Evolutionary conservation across 2,888 invertebrate genomes (phyloP).

Genomic region (Aspidapion aeneum): DNA sequence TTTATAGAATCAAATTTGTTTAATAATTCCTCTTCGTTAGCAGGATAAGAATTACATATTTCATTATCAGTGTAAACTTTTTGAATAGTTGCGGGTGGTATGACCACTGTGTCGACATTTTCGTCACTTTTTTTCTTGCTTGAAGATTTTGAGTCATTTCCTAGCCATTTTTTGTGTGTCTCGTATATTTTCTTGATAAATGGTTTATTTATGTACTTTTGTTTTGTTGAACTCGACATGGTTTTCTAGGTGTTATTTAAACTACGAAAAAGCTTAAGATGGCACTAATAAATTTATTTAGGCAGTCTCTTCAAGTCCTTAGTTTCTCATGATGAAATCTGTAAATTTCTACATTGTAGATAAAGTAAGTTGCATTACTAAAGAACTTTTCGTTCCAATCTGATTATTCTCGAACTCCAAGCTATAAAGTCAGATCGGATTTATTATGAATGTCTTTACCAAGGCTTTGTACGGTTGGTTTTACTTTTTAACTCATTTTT

Average conservation of each 20-base stretch:
- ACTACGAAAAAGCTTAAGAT: too few species aligned
- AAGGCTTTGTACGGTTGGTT: background rate
- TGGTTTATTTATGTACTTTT: slow-evolving; percentile 33
- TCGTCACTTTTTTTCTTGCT: background rate
- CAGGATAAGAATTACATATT: background rate
- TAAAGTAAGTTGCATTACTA: background rate
- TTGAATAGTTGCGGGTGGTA: background rate
- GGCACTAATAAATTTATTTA: too few species aligned
- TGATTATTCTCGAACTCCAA: background rate
- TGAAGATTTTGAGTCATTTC: slow-evolving; percentile 17
- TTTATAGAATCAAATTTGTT: slow-evolving; percentile 6
- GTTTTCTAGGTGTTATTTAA: too few species aligned
- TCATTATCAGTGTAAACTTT: background rate
- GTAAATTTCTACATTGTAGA: too few species aligned
- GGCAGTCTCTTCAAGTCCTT: too few species aligned
- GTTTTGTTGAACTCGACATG: slow-evolving; percentile 37
- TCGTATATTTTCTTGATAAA: slow-evolving; percentile 39
- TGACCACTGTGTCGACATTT: background rate
- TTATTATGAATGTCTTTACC: background rate
- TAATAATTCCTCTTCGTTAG: background rate
- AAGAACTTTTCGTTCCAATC: background rate
- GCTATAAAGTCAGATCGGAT: background rate
- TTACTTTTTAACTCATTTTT: background rate
- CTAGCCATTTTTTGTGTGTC: slow-evolving; percentile 38
- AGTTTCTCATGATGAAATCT: too few species aligned